Evolutionary conservation across 2,888 invertebrate genomes (phyloP).

Genomic region (Drosophila anomalata): DNA sequence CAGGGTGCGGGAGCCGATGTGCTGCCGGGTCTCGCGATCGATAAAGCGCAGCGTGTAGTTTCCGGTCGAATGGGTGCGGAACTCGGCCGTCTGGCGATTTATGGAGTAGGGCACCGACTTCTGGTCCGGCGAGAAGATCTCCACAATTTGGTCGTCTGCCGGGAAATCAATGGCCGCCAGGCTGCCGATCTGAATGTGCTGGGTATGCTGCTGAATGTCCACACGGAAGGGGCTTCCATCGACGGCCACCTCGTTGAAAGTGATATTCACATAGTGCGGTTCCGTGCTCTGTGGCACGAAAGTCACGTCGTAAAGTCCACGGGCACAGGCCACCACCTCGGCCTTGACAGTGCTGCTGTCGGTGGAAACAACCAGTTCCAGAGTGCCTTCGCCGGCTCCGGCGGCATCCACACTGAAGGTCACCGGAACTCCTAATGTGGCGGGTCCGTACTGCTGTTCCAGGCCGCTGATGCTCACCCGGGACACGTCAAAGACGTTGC

Average conservation of each 20-base stretch:
- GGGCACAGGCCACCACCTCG: constrained; percentile 93
- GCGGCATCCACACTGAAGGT: constrained; percentile 97
- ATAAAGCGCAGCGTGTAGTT: constrained; percentile 89
- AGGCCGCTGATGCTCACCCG: constrained; percentile 90
- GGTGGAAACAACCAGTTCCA: constrained; percentile 96
- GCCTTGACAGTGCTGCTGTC: constrained; percentile 95
- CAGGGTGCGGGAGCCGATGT: constrained; percentile 87
- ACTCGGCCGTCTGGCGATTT: constrained; percentile 88
- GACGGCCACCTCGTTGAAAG: constrained; percentile 96
- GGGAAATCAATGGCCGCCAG: constrained; percentile 87
- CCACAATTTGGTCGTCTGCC: constrained; percentile 87
- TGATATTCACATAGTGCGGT: constrained; percentile 95
- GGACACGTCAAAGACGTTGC: constrained; percentile 96
- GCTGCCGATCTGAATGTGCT: constrained; percentile 88
- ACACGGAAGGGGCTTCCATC: constrained; percentile 96
- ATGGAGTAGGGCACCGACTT: constrained; percentile 87
- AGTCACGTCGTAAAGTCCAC: constrained; percentile 96
- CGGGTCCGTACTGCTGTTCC: constrained; percentile 85
- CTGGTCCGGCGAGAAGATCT: constrained; percentile 88
- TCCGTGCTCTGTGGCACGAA: constrained; percentile 95
- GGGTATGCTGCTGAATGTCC: constrained; percentile 88
- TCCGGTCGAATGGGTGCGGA: constrained; percentile 91
- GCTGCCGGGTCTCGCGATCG: constrained; percentile 86
- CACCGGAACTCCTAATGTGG: constrained; percentile 90
- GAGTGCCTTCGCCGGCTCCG: constrained; percentile 96